Base-by-base conservation (phyloP, 2,888 invertebrate species). In the Tigriopus californicus region DNA sequence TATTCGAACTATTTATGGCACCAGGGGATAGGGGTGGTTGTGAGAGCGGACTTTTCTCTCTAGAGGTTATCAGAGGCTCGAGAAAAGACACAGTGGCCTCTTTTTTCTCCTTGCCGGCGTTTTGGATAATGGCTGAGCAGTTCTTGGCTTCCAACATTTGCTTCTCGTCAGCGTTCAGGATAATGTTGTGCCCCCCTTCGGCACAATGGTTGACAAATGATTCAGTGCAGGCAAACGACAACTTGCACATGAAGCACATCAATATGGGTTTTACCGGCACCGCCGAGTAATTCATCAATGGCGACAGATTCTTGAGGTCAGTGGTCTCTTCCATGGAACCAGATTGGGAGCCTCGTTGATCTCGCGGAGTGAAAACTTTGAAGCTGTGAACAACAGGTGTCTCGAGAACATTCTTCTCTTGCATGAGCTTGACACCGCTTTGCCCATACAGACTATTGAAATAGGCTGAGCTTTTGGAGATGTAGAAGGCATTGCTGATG, bases 231-330 rank as follows among this genome's bases (percentile, higher is more conserved):
- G 92, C 91, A 76, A 95, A 95, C 74, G 91, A 91, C 69, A 95
- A 80, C 77, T 94, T 94, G 78, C 95, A 95, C 72, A 94, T 90
- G 79, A 95, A 95, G 78, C 95, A 95, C 95, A 95, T 95, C 70
- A 95, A 82, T 70, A 95, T 92, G 62, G 94, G 92, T 75, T 91
- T 92, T 52, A 88, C 84, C 67, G 88, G 88, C 67, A 88, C 86
- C 67, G 88, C 86, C 58, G 80, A 70, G 65, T 70, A 72, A 66
- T 73, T 72, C 64, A 65, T 64, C 68, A 66, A 64, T 62, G 65
- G 64, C 22, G 52, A 5, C 18, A 56, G 44, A 22, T 44, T n/a
- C n/a, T 15, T 18, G 66, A 81, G 79, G 57, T 80, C 70, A 65
- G 70, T 72, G 58, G 44, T 54, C 57, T 41, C 55, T 52, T 24